Percentiles rank a stretch among this genome's conserved stretches.
Conservation (phyloP, 2,888 invertebrate species). For the Perizoma affinitatum region DNA sequence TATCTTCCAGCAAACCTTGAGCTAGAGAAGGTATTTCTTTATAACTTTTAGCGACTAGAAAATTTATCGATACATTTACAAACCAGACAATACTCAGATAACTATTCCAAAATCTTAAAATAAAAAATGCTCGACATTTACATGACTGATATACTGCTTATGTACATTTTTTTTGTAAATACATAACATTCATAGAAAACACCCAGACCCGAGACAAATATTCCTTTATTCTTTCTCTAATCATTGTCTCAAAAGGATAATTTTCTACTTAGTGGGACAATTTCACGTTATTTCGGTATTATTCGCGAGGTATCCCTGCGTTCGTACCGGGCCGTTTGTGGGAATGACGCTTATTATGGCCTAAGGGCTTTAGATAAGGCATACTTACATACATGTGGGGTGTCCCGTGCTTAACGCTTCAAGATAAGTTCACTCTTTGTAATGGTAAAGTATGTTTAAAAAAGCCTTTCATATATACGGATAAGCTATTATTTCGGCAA, state of each 20-base stretch:
- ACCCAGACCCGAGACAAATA: too few species aligned
- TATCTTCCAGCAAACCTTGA: too few species aligned
- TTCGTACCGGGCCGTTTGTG: conserved; percentile 39
- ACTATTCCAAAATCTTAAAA: conserved; percentile 21
- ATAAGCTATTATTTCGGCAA: background rate
- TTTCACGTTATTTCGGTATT: conserved; percentile 54
- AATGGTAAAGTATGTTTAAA: conserved; percentile 7
- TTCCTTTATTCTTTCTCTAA: conserved; percentile 38
- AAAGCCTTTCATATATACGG: background rate
- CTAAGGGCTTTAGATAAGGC: conserved; percentile 40
- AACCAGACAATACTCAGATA: conserved; percentile 32
- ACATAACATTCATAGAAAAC: too few species aligned
- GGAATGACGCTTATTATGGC: conserved; percentile 41
- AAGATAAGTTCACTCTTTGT: conserved; percentile 20
- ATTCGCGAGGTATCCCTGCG: conserved; percentile 45
- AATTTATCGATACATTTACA: conserved; percentile 37
- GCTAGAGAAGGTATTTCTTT: too few species aligned
- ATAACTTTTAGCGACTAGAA: too few species aligned
- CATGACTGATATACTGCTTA: too few species aligned
- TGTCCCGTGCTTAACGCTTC: conserved; percentile 20
- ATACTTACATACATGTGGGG: conserved; percentile 26
- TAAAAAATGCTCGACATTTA: too few species aligned
- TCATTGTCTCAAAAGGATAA: conserved; percentile 59
- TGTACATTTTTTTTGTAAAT: too few species aligned
- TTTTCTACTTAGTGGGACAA: conserved; percentile 54